A percentile compares a stretch with the other conserved stretches of the same genome.
Evolutionary conservation across 1,140 invertebrate genomes (phyloP).

Genomic region (Eumaeus atala): DNA sequence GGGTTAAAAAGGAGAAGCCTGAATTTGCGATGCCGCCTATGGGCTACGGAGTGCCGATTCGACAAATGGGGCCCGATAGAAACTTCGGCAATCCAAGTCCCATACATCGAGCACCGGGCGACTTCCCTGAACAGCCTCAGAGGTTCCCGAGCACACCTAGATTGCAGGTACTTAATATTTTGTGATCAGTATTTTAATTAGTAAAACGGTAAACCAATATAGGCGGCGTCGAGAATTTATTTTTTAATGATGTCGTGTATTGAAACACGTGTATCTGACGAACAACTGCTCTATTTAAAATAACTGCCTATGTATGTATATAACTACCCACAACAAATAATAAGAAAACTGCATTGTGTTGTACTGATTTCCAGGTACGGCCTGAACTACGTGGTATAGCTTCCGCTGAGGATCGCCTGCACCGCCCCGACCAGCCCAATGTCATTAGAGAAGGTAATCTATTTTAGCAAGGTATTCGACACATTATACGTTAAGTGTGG

Average conservation of each 20-base stretch:
- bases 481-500: too few species aligned
- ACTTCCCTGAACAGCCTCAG: constrained; percentile 18
- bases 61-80: constrained; percentile 17
- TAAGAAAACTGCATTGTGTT: background rate
- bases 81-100: constrained; percentile 17
- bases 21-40: constrained; percentile 26
- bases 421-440: constrained; percentile 30
- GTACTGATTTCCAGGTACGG: constrained; percentile 37
- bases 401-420: constrained; percentile 35
- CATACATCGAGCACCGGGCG: constrained; percentile 14
- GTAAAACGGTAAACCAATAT: too few species aligned
- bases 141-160: constrained; percentile 40
- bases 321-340: too few species aligned
- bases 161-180: constrained; percentile 37
- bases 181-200: background rate
- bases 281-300: too few species aligned
- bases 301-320: too few species aligned
- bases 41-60: constrained; percentile 24
- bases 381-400: constrained; percentile 49
- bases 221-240: too few species aligned
- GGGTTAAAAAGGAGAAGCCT: constrained; percentile 51
- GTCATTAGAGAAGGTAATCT: constrained; percentile 44
- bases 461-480: background rate
- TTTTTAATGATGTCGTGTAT: too few species aligned
- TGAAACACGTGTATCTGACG: too few species aligned